Conservation (phyloP, 2,888 invertebrate species). For the Acrocera orbiculus region DNA sequence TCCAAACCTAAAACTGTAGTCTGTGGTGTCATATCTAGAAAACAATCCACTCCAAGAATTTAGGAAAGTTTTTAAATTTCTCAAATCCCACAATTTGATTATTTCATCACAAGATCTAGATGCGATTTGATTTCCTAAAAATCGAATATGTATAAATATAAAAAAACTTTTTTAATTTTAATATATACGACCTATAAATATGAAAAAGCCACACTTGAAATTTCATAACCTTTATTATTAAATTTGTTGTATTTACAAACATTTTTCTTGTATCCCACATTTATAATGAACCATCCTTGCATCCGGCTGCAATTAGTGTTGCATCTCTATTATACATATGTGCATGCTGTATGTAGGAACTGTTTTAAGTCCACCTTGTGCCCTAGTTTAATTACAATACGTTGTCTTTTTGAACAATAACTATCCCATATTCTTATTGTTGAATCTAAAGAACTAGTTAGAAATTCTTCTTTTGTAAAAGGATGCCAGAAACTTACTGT, state of each 20-base stretch:
- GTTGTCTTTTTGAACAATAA: conserved; percentile 59
- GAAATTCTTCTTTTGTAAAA: conserved; percentile 71
- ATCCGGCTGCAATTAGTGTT: conserved; percentile 74
- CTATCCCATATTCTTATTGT: conserved; percentile 86
- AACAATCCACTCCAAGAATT: conserved; percentile 50
- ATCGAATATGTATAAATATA: no score
- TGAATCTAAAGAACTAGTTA: conserved; percentile 87
- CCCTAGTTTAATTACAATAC: conserved; percentile 71
- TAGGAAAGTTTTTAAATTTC: conserved; percentile 63
- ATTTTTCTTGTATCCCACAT: conserved; percentile 91
- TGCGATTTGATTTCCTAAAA: conserved; percentile 35
- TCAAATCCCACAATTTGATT: conserved; percentile 85
- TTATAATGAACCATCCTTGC: conserved; percentile 88
- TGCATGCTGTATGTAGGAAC: conserved; percentile 66
- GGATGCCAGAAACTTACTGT: conserved; percentile 93
- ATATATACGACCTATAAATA: no score
- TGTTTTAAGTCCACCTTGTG: conserved; percentile 70
- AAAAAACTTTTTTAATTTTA: no score
- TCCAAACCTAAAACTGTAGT: conserved; percentile 34
- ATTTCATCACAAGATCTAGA: conserved; percentile 84
- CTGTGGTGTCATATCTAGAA: conserved; percentile 70
- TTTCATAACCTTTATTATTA: conserved; percentile 59
- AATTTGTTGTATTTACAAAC: conserved; percentile 69
- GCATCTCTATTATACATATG: conserved; percentile 71
- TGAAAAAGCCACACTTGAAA: conserved; percentile 71